phyloP scores from a whole-genome alignment of 2,113 vertebrate species.

The Phaethon lepturus region DNA sequence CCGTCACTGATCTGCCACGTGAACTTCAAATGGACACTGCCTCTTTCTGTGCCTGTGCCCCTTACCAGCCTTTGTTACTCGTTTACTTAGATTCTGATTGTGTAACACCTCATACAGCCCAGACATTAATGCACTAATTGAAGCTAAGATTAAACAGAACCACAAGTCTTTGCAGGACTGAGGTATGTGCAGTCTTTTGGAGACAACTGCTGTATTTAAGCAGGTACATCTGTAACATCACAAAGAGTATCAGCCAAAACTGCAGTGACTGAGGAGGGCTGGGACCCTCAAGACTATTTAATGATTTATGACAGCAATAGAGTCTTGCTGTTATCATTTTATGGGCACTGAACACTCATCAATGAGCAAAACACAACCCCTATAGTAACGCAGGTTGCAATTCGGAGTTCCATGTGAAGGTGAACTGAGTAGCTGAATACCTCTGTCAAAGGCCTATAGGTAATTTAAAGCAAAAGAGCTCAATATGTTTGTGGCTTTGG shows the following conservation, averaged over 20 bases:
- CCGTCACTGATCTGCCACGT: fast-evolving
- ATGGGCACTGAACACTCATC: neutral
- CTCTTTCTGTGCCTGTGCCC: neutral
- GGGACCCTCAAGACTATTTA: neutral
- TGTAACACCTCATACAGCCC: neutral
- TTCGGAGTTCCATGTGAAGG: neutral
- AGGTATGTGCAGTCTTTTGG: neutral
- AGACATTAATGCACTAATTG: neutral
- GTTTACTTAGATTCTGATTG: neutral
- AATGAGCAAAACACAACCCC: neutral
- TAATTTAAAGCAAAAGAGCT: neutral
- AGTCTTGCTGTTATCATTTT: neutral
- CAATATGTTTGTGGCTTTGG: neutral
- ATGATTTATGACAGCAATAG: neutral
- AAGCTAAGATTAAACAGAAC: neutral
- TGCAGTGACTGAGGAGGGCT: neutral
- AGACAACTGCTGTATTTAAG: neutral
- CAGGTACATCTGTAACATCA: neutral
- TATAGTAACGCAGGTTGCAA: neutral
- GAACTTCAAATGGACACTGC: neutral
- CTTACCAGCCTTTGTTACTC: neutral
- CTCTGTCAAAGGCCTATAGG: neutral
- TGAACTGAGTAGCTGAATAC: neutral
- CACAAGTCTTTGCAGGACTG: neutral
- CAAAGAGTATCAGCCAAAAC: neutral